A percentile compares a stretch with the other conserved stretches of the same genome.
These are phyloP conservation scores for Muntiacus reevesi DNA, from an alignment of 2,113 vertebrate genomes.

Conservation along the genomic window DNA sequence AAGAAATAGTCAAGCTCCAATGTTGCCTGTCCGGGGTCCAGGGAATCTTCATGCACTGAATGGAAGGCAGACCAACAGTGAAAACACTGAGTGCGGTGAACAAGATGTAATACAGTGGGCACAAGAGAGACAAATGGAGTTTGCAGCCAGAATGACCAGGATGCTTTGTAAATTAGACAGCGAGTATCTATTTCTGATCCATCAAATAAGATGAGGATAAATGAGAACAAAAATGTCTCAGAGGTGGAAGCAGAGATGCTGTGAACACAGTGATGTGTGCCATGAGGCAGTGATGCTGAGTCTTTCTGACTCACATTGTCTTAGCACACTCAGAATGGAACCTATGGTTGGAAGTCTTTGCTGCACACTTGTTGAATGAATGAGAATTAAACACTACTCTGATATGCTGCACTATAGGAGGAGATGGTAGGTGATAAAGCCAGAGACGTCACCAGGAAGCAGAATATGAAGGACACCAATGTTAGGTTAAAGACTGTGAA, in stretches of 20 bases:
- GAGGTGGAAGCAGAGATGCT: background rate
- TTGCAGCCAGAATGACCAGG: background rate
- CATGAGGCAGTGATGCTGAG: fast-evolving
- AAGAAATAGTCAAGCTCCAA: background rate
- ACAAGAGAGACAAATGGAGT: background rate
- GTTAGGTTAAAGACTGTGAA: background rate
- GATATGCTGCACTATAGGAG: background rate
- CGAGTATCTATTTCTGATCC: background rate
- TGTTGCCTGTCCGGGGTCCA: background rate
- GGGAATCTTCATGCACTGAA: background rate
- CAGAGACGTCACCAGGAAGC: background rate
- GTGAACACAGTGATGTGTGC: background rate
- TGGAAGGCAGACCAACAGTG: background rate
- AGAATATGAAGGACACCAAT: background rate
- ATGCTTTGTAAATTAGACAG: background rate
- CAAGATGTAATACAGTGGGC: background rate
- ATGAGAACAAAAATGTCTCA: background rate
- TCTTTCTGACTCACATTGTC: background rate
- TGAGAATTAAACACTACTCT: background rate
- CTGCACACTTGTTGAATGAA: background rate
- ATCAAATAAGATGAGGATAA: background rate
- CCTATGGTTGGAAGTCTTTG: background rate
- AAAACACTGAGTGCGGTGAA: background rate
- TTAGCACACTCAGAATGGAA: background rate
- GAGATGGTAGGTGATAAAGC: background rate